Evolutionary conservation across 2,888 invertebrate genomes (phyloP), one percentile per base, ranked within the genome.

Genomic region (Muschampia staudingeri): DNA sequence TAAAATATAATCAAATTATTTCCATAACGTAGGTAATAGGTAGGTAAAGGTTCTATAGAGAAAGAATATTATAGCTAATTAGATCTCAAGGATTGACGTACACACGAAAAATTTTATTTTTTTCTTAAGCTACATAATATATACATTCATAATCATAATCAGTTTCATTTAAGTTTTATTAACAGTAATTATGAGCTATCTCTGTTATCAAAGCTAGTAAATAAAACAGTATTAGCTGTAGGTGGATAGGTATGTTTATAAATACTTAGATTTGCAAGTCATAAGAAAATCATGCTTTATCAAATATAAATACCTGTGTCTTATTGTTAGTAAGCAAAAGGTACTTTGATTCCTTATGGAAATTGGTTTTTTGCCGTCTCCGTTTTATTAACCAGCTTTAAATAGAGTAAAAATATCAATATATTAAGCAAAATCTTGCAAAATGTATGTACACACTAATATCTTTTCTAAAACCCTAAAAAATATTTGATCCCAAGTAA

Each of bases 401-500:
- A 6, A 30, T 34, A 25, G 9, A 25, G 65, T 67, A 34, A 30
- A 2, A 72, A 67, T 73, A 37, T 25, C 42, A 69, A 48, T 37
- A 69, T 76, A 80, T 82, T 82, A 80, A 76, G 76, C 69, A 42
- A 76, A 76, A 37, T 80, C 44, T 80, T 80, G 80, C 80, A 76
- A 76, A 75, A 56, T 56, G 37, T 79, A 79, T 44, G 44, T 79
- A 73, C 48, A 70, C 56, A 30, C 69, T 76, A 76, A 70, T 40
- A 52, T 76, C 67, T 73, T 70, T 30, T 42, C 80, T 80, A 80
- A 80, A 80, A 70, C 70, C 78, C 81, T 85, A 84, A 86, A 83
- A 69, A 77, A 82, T 86, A 87, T 86, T 89, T 89, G 89, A 87
- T 89, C 89, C 89, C 89, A 88, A 88, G 81, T 87, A 87, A 88